phyloP scores from a whole-genome alignment of 30 jellyfish, hydroid and myxozoan species.

The Calvadosia cruxmelitensis region DNA sequence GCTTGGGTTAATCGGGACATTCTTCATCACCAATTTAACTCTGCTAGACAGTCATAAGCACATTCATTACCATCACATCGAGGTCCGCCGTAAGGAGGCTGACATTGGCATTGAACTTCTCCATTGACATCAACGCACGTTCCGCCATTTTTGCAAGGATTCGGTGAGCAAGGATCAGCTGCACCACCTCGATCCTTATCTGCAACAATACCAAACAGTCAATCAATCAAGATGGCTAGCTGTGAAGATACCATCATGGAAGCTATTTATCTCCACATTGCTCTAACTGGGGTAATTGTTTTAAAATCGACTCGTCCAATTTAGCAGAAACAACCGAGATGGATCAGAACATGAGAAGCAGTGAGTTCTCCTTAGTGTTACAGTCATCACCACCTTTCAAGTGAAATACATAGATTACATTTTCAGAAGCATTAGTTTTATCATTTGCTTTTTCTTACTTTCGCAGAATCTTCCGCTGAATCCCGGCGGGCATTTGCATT shows the following conservation, averaged over 20 bases:
- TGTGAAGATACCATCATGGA: no score
- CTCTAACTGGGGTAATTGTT: no score
- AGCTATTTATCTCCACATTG: no score
- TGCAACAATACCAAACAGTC: no score
- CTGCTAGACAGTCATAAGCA: background rate
- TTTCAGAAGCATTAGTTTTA: no score
- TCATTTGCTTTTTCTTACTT: conserved; percentile 43
- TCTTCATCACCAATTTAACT: no score
- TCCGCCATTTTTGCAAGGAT: conserved; percentile 94
- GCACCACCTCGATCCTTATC: conserved; percentile 77
- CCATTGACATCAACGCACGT: conserved; percentile 70
- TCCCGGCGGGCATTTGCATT: conserved; percentile 72
- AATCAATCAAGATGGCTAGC: no score
- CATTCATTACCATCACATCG: conserved; percentile 53
- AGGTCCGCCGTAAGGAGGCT: conserved; percentile 52
- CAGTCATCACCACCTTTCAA: no score
- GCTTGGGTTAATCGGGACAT: no score
- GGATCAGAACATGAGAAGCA: background rate
- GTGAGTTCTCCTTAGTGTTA: no score
- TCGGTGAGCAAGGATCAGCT: conserved; percentile 74
- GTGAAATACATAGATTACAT: no score
- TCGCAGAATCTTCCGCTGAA: conserved; percentile 71
- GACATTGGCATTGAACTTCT: conserved; percentile 52
- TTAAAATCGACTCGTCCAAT: background rate
- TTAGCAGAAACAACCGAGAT: background rate